Evolutionary conservation across 2,113 vertebrate species (phyloP), one percentile per base, ranked within the genome.

Genomic region (Dolichallabes microphthalmus): DNA sequence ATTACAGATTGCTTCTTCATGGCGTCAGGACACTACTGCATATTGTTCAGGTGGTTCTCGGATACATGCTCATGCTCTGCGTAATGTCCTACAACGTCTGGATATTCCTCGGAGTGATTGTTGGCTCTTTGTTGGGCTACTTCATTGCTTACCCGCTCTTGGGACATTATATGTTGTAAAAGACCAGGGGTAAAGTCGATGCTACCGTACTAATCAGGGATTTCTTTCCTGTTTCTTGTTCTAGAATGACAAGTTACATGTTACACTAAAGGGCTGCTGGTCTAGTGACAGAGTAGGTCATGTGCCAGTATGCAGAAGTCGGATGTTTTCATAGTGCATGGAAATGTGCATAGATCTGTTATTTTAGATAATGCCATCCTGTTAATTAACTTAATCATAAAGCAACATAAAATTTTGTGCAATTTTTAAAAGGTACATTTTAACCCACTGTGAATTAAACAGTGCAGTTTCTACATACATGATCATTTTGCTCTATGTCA

Each of bases 81-180:
- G 96, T 98, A 63, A 99, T 99, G 98, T 96, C 97, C 88, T 99
- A 98, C 95, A 99, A 99, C 10, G 90, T 93, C 53, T 98, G 98
- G 97, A 96, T 99, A 92, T 98, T 99, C 91, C 87, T 99, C 0
- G 97, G 95, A 0, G 95, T 97, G 90, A 88, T 98, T 0, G 39
- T 8, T 0, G 98, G 98, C 82, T 96, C 97, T 0, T 88, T 91
- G 0, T 87, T 98, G 3, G 97, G 97, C 32, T 98, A 98, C 89
- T 98, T 96, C 10, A 0, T 98, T 35, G 93, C 95, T 1, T 98
- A 96, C 88, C 97, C 97, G 0, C 88, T 98, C 20, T 91, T 98
- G 0, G 88, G 88, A 45, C 45, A 7, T 22, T 78, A 82, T 64
- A 14, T 69, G 78, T 30, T 8, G 30, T 78, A 64, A 86, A 8